phyloP scores from a whole-genome alignment of 2,113 vertebrate species.

The Boulengeromyrus knoepffleri region DNA sequence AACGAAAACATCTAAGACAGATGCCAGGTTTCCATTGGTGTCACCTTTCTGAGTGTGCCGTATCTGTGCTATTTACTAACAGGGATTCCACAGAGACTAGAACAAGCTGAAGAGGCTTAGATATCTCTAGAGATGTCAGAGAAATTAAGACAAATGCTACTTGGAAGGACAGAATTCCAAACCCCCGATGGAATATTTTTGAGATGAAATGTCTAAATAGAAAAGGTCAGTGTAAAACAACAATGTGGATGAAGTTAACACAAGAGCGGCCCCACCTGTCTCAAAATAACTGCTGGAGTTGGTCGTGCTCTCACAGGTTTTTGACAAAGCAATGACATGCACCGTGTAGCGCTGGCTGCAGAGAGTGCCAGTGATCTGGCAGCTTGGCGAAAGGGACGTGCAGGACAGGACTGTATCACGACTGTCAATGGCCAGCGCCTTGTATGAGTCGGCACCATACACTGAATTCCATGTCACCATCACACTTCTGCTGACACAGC shows the following conservation, averaged over 20 bases:
- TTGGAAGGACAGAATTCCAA: not conserved
- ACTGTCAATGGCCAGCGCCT: conserved; percentile 37
- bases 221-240: not conserved
- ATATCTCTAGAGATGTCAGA: not conserved
- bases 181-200: not conserved
- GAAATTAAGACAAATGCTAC: not conserved
- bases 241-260: not conserved
- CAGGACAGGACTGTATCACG: conserved; percentile 38
- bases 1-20: conserved; percentile 24
- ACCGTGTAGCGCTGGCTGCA: conserved; percentile 53
- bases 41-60: not conserved
- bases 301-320: conserved; percentile 45
- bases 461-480: conserved; percentile 49
- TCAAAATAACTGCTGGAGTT: conserved; percentile 37
- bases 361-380: conserved; percentile 41
- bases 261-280: conserved; percentile 43
- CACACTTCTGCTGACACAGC: conserved; percentile 38
- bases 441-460: conserved; percentile 46
- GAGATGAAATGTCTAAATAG: not conserved
- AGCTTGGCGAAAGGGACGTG: conserved; percentile 40
- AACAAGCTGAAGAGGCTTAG: not conserved
- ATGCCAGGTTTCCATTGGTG: not conserved
- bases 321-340: conserved; percentile 39
- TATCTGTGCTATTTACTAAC: too few relatives aligned
- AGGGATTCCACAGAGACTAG: not conserved